Evolutionary conservation across 1,140 invertebrate genomes (phyloP), one percentile per base, ranked within the genome.

Genomic region (Cotesia typhae): DNA sequence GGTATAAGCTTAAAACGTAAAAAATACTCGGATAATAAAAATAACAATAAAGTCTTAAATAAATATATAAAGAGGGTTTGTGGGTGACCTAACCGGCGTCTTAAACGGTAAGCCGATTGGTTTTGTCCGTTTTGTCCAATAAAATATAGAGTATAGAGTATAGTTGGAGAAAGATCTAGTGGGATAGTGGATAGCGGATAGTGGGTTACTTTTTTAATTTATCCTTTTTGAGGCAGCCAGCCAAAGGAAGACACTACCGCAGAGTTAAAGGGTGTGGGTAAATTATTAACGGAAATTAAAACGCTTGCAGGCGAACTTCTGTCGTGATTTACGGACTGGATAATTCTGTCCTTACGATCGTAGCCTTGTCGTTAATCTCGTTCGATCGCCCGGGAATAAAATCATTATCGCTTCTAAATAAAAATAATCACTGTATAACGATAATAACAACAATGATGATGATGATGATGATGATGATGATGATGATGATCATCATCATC

Each of bases 231-330:
- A 55, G 53, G 37, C 57, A 52, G 61, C 41, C 9, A 61, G 57
- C 35, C 12, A 17, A 14, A 60, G 41, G 63, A 37, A 64, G 61
- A 10, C 10, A 64, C 14, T 12, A 52, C 9, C 20, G 55, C 17
- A 20, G 17, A 38, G 37, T 47, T 53, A 36, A 12, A 36, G 35
- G 70, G 52, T 20, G 52, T 52, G 70, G 68, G 65, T 76, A 76
- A 76, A 76, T 76, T 74, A 76, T 76, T 74, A 74, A 61, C 75
- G 75, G 75, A 74, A 76, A 76, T 74, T 74, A 74, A 74, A 76
- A 74, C 66, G 72, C 71, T 73, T 47, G 60, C 14, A 52, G 65
- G 67, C 53, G 59, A 67, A 67, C 41, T 47, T 72, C 57, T 51
- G 53, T 38, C 57, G 55, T 76, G 72, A 76, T 76, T 76, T 76